Evolutionary conservation across 2,797 vertebrate genomes (phyloP).

Genomic region (Cirrhinus molitorella): DNA sequence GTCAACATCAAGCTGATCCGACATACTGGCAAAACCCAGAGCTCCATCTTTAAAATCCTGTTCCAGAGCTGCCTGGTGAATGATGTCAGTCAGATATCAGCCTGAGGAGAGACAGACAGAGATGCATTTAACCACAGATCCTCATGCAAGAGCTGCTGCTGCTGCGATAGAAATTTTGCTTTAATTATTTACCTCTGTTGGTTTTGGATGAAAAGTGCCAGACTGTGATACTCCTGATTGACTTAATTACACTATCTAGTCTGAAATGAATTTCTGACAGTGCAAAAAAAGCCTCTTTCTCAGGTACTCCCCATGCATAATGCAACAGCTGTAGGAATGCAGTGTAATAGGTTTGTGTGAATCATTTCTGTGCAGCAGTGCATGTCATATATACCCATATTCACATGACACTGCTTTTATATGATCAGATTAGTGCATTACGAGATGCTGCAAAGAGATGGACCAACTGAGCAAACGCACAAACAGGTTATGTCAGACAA

Average conservation of each 20-base stretch:
- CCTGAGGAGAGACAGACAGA: constrained; percentile 64
- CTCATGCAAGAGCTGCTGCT: background rate
- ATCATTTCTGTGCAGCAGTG: constrained; percentile 24
- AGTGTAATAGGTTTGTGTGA: background rate
- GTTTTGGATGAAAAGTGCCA: background rate
- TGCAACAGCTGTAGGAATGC: constrained; percentile 28
- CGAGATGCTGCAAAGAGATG: constrained; percentile 1
- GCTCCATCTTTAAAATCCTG: constrained; percentile 64
- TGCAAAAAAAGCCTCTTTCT: background rate
- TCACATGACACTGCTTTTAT: constrained; percentile 15
- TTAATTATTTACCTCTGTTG: background rate
- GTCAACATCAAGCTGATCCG: constrained; percentile 70
- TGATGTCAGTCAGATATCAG: constrained; percentile 48
- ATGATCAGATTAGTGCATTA: background rate
- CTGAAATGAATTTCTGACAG: background rate
- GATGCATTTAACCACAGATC: constrained; percentile 41
- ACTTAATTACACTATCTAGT: constrained; percentile 8
- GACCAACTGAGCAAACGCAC: background rate
- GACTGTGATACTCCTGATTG: background rate
- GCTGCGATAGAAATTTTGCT: background rate
- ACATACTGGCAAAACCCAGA: constrained; percentile 64
- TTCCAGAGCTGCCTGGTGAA: constrained; percentile 50
- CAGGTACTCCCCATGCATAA: constrained; percentile 22
- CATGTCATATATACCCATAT: background rate
- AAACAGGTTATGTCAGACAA: background rate